These are phyloP conservation scores for Bergia puertoricense DNA, from an alignment of 92 coral and sea anemone species.

Conservation along the genomic window DNA sequence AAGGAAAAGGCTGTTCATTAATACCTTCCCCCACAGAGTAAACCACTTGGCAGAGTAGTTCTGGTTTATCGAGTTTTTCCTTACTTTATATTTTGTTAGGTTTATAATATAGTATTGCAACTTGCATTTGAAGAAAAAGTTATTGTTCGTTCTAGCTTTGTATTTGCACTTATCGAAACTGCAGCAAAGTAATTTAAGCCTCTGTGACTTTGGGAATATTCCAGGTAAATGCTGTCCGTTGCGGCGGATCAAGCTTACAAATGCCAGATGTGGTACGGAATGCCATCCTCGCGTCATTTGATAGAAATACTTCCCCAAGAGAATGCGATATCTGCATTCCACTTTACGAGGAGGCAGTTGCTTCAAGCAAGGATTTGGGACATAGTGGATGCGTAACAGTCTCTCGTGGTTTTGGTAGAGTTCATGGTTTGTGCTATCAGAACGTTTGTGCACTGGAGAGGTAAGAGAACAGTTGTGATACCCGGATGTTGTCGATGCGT, in stretches of 20 bases:
- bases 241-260: constrained; percentile 56
- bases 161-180: neutral
- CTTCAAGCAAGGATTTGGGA: neutral
- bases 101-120: neutral
- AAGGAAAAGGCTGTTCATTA: no score
- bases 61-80: no score
- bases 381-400: constrained; percentile 5
- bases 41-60: no score
- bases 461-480: neutral
- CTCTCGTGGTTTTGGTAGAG: constrained; percentile 31
- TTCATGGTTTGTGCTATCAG: constrained; percentile 36
- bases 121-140: neutral
- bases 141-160: neutral
- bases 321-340: neutral
- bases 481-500: neutral
- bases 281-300: constrained; percentile 54
- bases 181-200: neutral
- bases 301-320: neutral
- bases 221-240: constrained; percentile 65
- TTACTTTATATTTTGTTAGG: neutral
- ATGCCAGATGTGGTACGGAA: constrained; percentile 47
- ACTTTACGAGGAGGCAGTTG: constrained; percentile 11
- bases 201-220: neutral
- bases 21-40: no score
- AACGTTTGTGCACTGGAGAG: constrained; percentile 20